A percentile compares a stretch with the other conserved stretches of the same genome.
Evolutionary conservation across 2,888 invertebrate genomes (phyloP).

Genomic region (Diplazon laetatorius): DNA sequence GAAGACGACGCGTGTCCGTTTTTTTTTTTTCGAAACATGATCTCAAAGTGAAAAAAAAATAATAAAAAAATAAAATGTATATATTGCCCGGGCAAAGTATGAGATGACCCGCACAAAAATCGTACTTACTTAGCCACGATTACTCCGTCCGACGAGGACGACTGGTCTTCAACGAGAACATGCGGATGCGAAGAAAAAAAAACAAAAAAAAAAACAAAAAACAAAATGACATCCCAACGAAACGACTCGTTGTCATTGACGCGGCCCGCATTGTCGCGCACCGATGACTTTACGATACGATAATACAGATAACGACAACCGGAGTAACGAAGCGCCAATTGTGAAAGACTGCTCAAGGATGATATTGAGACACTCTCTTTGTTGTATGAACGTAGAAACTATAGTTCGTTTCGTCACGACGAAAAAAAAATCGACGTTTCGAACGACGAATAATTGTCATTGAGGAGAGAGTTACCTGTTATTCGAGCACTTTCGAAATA

Average conservation of each 20-base stretch:
- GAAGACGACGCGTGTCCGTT: constrained; percentile 14
- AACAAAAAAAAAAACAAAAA: too few relatives aligned
- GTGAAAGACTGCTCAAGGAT: constrained; percentile 15
- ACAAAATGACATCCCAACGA: too few relatives aligned
- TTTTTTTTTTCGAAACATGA: constrained; percentile 54
- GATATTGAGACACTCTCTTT: background rate
- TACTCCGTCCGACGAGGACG: constrained; percentile 37
- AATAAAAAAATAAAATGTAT: too few relatives aligned
- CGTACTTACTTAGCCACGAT: constrained; percentile 60
- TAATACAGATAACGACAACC: constrained; percentile 52
- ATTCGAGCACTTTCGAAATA: too few relatives aligned
- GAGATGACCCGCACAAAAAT: constrained; percentile 27
- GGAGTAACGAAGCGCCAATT: constrained; percentile 36
- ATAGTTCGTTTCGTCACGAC: too few relatives aligned
- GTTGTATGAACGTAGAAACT: too few relatives aligned
- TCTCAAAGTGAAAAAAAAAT: constrained; percentile 49
- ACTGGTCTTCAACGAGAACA: constrained; percentile 26
- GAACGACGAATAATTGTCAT: too few relatives aligned
- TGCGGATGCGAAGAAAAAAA: constrained; percentile 14
- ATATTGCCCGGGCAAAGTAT: constrained; percentile 4
- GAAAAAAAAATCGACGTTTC: constrained; percentile 18
- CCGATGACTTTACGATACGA: constrained; percentile 54
- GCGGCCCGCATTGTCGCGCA: constrained; percentile 59
- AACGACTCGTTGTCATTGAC: constrained; percentile 46
- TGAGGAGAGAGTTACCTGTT: too few relatives aligned